A percentile compares a stretch with the other conserved stretches of the same genome.
phyloP scores from a whole-genome alignment of 2,113 vertebrate genomes.

The Pogona vitticeps region DNA sequence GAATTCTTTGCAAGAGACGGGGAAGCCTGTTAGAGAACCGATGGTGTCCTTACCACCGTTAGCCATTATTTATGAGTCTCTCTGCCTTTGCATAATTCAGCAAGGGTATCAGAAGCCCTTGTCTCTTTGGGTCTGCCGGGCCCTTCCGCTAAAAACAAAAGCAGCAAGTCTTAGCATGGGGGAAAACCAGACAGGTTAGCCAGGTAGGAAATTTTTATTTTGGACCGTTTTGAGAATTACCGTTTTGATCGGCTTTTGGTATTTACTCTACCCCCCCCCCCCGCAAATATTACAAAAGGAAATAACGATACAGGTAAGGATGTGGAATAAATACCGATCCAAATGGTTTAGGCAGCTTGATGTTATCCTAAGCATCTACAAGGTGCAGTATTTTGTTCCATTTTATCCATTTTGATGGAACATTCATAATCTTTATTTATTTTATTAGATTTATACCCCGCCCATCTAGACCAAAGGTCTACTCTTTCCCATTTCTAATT shows the following conservation, averaged over 20 bases:
- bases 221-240: not conserved
- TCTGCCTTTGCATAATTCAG: slow-evolving; percentile 28
- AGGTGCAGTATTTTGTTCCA: not conserved
- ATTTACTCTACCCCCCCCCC: not conserved
- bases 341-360: no score
- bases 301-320: not conserved
- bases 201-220: not conserved
- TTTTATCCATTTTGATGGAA: not conserved
- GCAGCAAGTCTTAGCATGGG: not conserved
- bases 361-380: not conserved
- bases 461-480: no score
- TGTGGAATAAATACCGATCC: no score
- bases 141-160: not conserved
- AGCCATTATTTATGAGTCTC: slow-evolving; percentile 17
- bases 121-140: not conserved
- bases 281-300: not conserved
- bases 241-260: not conserved
- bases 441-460: no score
- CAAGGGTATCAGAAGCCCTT: slow-evolving; percentile 3
- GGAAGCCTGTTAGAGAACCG: slow-evolving; percentile 16
- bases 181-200: not conserved
- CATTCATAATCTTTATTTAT: not conserved
- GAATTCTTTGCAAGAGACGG: slow-evolving; percentile 33
- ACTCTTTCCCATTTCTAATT: not conserved
- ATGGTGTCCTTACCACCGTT: slow-evolving; percentile 1